Evolutionary conservation across 2,797 vertebrate species (phyloP).

Genomic region (Perodicticus potto): DNA sequence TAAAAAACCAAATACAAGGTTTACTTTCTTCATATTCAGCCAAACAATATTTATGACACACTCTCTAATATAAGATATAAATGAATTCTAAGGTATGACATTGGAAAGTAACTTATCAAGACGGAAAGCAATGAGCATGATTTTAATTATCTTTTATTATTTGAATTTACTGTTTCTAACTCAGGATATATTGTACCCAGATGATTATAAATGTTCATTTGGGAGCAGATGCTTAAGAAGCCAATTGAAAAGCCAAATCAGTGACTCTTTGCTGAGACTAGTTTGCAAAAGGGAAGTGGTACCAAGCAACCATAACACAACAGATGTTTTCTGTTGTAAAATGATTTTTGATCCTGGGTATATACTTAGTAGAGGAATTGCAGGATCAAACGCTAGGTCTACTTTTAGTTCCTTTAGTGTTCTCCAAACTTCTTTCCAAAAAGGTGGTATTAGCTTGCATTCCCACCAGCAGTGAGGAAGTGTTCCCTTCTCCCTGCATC

Average conservation of each 20-base stretch:
- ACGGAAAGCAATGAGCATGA: not conserved
- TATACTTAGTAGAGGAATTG: no score
- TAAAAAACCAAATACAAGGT: not conserved
- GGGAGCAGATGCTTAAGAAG: constrained; percentile 41
- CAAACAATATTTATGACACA: not conserved
- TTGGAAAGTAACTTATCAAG: constrained; percentile 7
- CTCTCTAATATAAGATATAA: not conserved
- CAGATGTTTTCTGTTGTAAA: not conserved
- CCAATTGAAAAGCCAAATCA: constrained; percentile 17
- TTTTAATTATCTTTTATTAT: not conserved
- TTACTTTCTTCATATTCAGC: constrained; percentile 40
- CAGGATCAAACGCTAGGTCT: no score
- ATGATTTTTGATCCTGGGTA: no score
- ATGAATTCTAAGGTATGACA: not conserved
- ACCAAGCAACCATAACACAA: not conserved
- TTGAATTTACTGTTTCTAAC: constrained; percentile 49
- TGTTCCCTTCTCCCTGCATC: no score
- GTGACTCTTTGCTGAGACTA: constrained; percentile 11
- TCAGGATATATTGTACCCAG: not conserved
- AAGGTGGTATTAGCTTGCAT: no score
- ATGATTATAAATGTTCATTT: constrained; percentile 47
- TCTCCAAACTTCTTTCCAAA: no score
- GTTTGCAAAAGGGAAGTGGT: not conserved
- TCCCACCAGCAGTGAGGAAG: no score
- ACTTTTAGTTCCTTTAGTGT: no score